Evolutionary conservation across 2,888 invertebrate genomes (phyloP), one percentile per base, ranked within the genome.

Genomic region (Neoitamus cyanurus): DNA sequence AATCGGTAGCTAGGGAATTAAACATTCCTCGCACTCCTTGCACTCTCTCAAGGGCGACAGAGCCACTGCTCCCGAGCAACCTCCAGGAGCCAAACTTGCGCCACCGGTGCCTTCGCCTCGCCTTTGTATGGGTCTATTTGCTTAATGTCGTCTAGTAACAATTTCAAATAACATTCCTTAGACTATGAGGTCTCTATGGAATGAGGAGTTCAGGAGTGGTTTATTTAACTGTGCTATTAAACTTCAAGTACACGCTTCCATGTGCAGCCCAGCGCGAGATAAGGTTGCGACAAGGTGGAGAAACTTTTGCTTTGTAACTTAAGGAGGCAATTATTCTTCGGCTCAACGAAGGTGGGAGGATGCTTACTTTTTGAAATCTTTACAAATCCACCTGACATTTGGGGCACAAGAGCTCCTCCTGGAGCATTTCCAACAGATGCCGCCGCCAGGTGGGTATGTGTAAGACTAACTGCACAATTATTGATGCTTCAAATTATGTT

Each of bases 341-440:
- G 4, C 28, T 36, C 42, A n/a, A 37, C 69, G 31, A 25, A 58
- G 58, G 58, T 20, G 20, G 69, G 36, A 36, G 70, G 37, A 82
- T 82, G 82, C 69, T 82, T 82, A 58, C 78, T 78, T 78, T 78
- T 58, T 78, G 78, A 78, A 78, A 78, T 78, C 78, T 78, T 58
- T 78, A 78, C 46, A 78, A 31, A 78, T 31, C 3, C 46, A 15
- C 31, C 30, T 28, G 9, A 46, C 42, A 46, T 77, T 77, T 31
- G 46, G 48, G 58, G 31, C 37, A 78, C 42, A 28, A 2, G 37
- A 36, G 46, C 3, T 9, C 3, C 20, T 48, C 13, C 20, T 48
- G 11, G 28, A 30, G 48, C 15, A 46, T 30, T 78, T 30, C 15
- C 28, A 78, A 15, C 78, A 78, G 78, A 78, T 78, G 48, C 46